A percentile compares a stretch with the other conserved stretches of the same genome.
Evolutionary conservation across 1,140 invertebrate species (phyloP).

Genomic region (Bactericera cockerelli): DNA sequence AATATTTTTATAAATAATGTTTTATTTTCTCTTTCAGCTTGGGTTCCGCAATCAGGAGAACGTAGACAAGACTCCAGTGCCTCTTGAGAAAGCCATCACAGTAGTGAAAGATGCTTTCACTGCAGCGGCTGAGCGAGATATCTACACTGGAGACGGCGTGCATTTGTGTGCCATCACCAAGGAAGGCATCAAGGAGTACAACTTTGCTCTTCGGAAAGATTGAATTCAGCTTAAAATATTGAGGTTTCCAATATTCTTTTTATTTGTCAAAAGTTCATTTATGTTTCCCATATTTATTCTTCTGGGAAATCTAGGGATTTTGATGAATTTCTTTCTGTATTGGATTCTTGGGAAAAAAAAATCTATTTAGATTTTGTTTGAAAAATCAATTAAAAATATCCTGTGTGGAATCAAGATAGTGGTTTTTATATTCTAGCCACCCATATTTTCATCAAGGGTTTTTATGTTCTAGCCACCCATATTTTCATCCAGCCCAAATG

Average conservation of each 20-base stretch:
- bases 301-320: not conserved
- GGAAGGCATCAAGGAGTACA: slow-evolving; percentile 59
- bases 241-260: slow-evolving; percentile 11
- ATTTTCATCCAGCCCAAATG: too few species aligned
- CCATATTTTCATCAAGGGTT: too few species aligned
- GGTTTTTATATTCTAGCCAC: too few species aligned
- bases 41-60: slow-evolving; percentile 69
- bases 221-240: too few species aligned
- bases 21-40: slow-evolving; percentile 41
- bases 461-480: too few species aligned
- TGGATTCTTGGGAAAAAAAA: too few species aligned
- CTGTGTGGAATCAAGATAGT: too few species aligned
- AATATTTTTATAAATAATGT: too few species aligned
- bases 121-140: slow-evolving; percentile 92
- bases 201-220: slow-evolving; percentile 60
- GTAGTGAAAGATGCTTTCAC: slow-evolving; percentile 92
- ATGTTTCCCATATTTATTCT: slow-evolving; percentile 2
- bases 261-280: too few species aligned
- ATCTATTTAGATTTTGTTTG: too few species aligned
- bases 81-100: slow-evolving; percentile 60
- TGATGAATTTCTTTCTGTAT: too few species aligned
- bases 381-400: too few species aligned
- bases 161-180: slow-evolving; percentile 79
- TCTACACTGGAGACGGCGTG: slow-evolving; percentile 88
- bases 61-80: slow-evolving; percentile 40